Base-by-base conservation (phyloP, 2,113 vertebrate genomes). In the Anarhynchus alexandrinus region DNA sequence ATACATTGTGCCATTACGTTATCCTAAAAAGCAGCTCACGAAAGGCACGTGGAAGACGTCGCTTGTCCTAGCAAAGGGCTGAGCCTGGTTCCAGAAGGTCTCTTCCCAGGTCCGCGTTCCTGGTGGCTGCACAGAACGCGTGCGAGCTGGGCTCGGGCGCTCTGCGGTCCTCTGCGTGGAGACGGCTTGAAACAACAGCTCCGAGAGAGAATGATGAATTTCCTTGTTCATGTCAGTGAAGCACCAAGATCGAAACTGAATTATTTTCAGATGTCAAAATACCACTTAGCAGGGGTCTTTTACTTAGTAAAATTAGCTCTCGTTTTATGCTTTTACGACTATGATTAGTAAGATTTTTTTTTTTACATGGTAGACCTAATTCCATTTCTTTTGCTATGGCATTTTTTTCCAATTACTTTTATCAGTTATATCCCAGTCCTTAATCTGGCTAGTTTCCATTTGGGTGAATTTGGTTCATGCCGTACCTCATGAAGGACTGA, bases 201-300 rank as follows among this genome's bases (percentile, higher is more conserved):
- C 0, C 0, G 21, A 27, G 66, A 25, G 47, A 57, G 88, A 81
- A 67, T 91, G 81, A 74, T 73, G 40, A 61, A 38, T 95, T 94
- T 89, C 83, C 88, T 36, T n/a, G 26, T 79, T 90, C 34, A 1
- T 52, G 85, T 69, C 88, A 93, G 11, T 23, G 5, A 43, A 90
- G 71, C 25, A 59, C 55, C 40, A 17, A 36, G 82, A 92, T 83
- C 17, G 19, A 95, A 94, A 92, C 11, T 32, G 93, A 96, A 88
- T 93, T 94, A 94, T 92, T 96, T 94, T 90, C 92, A 90, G 73
- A 82, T 96, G 91, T 91, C 91, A 97, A 81, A 97, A 90, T 61
- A 90, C 70, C 90, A 92, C 83, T 95, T 94, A 86, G 88, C 42
- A 66, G 76, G 72, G 64, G 29, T 73, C 71, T 94, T 93, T 76